These are phyloP conservation scores for Andricus grossulariae DNA, from an alignment of 1,140 invertebrate genomes.

Conservation along the genomic window DNA sequence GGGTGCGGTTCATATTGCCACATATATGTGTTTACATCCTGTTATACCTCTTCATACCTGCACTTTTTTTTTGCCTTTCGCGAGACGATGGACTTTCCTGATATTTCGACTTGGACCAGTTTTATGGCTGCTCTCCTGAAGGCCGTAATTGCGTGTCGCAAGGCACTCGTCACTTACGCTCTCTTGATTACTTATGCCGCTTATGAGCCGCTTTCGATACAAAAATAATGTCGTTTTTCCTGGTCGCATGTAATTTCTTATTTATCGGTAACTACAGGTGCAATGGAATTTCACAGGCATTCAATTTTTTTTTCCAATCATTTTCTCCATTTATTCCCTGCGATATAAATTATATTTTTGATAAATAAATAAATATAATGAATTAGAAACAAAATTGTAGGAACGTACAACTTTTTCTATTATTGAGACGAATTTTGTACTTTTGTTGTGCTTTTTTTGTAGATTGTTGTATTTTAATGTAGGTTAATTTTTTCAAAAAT, in stretches of 20 bases:
- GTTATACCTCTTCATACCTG: slow-evolving; percentile 32
- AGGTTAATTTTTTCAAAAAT: too few relatives aligned
- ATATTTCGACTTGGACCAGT: slow-evolving; percentile 41
- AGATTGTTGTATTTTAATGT: too few relatives aligned
- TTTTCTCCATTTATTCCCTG: not conserved
- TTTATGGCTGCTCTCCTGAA: slow-evolving; percentile 38
- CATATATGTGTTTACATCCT: slow-evolving; percentile 27
- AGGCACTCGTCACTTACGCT: slow-evolving; percentile 27
- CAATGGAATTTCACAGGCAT: not conserved
- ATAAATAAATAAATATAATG: too few relatives aligned
- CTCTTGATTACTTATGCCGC: slow-evolving; percentile 35
- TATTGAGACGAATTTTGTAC: too few relatives aligned
- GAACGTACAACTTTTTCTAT: too few relatives aligned
- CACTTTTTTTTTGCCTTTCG: slow-evolving; percentile 26
- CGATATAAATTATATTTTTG: not conserved
- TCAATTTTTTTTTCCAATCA: not conserved
- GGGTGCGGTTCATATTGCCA: slow-evolving; percentile 28
- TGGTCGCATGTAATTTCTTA: slow-evolving; percentile 13
- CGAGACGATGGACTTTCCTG: slow-evolving; percentile 25
- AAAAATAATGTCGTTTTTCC: not conserved
- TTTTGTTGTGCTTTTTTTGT: too few relatives aligned
- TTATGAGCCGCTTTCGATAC: slow-evolving; percentile 19
- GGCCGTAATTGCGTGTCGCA: not conserved
- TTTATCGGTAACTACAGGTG: not conserved
- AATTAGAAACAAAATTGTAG: too few relatives aligned